Evolutionary conservation across 2,113 vertebrate species (phyloP).

Genomic region (Trogon melanurus): DNA sequence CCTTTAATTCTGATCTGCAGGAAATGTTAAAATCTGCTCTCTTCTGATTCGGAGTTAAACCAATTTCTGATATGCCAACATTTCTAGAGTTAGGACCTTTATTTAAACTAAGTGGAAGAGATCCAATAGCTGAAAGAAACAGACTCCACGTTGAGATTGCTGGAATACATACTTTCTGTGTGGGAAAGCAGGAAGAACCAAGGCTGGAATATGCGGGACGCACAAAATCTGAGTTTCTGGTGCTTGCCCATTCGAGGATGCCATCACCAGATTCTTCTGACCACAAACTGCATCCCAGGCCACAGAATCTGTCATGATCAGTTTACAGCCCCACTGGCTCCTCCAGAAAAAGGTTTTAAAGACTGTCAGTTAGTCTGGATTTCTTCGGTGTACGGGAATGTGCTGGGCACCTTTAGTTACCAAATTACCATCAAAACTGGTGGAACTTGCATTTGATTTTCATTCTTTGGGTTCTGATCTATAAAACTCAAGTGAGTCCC

Average conservation of each 20-base stretch:
- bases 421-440: background rate
- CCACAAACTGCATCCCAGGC: background rate
- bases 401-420: background rate
- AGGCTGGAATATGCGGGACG: background rate
- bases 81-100: background rate
- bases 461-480: background rate
- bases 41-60: background rate
- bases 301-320: background rate
- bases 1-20: background rate
- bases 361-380: background rate
- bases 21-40: background rate
- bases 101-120: conserved; percentile 7
- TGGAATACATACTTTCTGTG: background rate
- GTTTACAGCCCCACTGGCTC: background rate
- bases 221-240: background rate
- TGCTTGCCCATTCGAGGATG: background rate
- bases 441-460: background rate
- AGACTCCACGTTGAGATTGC: background rate
- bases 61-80: background rate
- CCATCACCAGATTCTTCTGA: background rate
- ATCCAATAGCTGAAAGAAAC: background rate
- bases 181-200: background rate
- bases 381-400: background rate
- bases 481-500: background rate
- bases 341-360: background rate